Evolutionary conservation across 2,797 vertebrate genomes (phyloP).

Genomic region (Gila robusta): DNA sequence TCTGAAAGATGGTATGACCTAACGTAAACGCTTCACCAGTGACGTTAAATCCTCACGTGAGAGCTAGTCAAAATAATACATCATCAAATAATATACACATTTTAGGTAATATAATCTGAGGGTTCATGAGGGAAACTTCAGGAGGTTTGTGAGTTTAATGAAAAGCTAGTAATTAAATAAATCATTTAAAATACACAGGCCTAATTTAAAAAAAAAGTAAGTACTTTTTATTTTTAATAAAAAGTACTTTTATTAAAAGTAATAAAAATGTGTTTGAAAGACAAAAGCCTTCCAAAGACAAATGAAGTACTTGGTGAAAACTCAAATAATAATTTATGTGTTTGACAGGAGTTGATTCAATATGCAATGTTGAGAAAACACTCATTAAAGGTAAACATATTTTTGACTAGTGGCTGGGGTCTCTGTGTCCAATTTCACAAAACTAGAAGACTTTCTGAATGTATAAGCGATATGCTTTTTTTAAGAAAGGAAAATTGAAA

Average conservation of each 20-base stretch:
- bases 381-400: neutral
- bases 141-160: neutral
- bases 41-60: conserved; percentile 37
- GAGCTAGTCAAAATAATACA: conserved; percentile 16
- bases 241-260: neutral
- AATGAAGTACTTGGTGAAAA: neutral
- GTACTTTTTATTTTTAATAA: too few relatives aligned
- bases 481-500: neutral
- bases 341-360: neutral
- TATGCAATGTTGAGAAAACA: neutral
- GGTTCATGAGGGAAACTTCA: neutral
- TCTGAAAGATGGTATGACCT: conserved; percentile 1
- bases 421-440: neutral
- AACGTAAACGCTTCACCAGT: neutral
- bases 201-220: neutral
- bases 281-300: neutral
- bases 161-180: neutral
- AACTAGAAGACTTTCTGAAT: neutral
- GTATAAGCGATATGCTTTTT: neutral
- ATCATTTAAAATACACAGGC: neutral
- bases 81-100: neutral
- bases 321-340: neutral
- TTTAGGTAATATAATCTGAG: neutral
- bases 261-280: neutral
- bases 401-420: neutral